Base-by-base conservation (phyloP, 2,888 invertebrate species). In the Rhingia rostrata region DNA sequence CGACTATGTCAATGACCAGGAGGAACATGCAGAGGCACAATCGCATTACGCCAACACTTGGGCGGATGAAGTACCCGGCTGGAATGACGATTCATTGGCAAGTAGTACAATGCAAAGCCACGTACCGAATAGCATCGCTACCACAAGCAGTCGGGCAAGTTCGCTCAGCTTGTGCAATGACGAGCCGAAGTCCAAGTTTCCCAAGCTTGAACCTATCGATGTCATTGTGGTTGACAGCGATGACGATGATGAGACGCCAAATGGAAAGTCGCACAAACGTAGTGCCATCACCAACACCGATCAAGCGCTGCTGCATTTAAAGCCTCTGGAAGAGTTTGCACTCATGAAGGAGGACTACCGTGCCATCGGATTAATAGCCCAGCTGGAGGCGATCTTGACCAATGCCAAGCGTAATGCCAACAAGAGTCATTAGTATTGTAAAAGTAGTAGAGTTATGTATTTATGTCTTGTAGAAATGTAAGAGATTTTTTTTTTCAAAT, bases 311-410 rank as follows among this genome's bases (percentile, higher is more conserved):
- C 89, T 89, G 43, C 89, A 90, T 61, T 83, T 90, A 0, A 90
- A 90, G 53, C 90, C 90, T 0, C 61, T 90, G 39, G 91, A 91
- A 67, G 90, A 90, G 14, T 90, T 90, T 86, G 90, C 89, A 9
- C 88, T 90, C 4, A 88, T 90, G 74, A 90, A 89, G 74, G 90
- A 90, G 67, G 90, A 90, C 49, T 90, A 89, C 67, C 89, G 90
- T 7, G 91, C 90, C 33, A 90, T 90, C 70, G 90, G 90, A 0
- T 70, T 90, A 66, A 88, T 90, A 30, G 90, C 91, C 2, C 90
- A 90, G 72, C 70, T 90, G 69, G 91, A 90, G 72, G 54, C 87
- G 66, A 88, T 90, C 67, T 66, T 70, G 4, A 61, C 5, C 4
- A 67, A 58, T n/a, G 14, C 66, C 30, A 75, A 69, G 58, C 22